Conservation (phyloP, 2,797 vertebrate genomes). For the Arnoldichthys spilopterus region DNA sequence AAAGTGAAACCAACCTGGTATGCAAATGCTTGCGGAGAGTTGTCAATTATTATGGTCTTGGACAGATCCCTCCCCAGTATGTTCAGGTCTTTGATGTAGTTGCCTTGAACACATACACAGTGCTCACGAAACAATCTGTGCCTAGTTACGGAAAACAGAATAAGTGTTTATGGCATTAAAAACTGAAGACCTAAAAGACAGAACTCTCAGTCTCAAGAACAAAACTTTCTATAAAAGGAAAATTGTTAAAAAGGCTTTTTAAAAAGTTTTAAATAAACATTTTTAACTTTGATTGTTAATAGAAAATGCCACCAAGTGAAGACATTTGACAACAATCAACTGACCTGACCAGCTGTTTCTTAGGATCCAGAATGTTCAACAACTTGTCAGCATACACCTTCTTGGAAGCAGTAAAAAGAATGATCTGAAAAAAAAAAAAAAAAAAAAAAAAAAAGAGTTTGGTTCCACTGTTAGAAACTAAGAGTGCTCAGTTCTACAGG, state of each 20-base stretch:
- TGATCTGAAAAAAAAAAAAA: slow-evolving; percentile 80
- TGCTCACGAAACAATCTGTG: slow-evolving; percentile 98
- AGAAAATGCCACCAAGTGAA: too few species aligned
- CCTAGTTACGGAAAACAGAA: slow-evolving; percentile 67
- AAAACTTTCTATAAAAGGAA: too few species aligned
- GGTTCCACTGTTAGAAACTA: neutral
- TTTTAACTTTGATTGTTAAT: too few species aligned
- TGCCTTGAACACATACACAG: slow-evolving; percentile 98
- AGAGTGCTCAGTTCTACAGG: neutral
- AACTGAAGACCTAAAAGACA: neutral
- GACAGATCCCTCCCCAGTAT: slow-evolving; percentile 98
- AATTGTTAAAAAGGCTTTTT: too few species aligned
- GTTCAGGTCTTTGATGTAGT: slow-evolving; percentile 99
- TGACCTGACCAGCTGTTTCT: slow-evolving; percentile 98
- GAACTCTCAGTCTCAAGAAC: too few species aligned
- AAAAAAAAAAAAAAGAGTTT: neutral
- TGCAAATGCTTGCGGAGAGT: slow-evolving; percentile 99
- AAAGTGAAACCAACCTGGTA: slow-evolving; percentile 88
- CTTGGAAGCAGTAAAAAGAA: slow-evolving; percentile 99
- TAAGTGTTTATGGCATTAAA: neutral
- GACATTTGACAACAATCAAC: neutral
- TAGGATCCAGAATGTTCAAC: slow-evolving; percentile 98
- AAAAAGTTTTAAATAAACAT: too few species aligned
- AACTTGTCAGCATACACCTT: slow-evolving; percentile 99
- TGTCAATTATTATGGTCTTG: slow-evolving; percentile 99